phyloP scores from a whole-genome alignment of 53 echinoderm and acorn worm species.

The Pentamera pediparva region DNA sequence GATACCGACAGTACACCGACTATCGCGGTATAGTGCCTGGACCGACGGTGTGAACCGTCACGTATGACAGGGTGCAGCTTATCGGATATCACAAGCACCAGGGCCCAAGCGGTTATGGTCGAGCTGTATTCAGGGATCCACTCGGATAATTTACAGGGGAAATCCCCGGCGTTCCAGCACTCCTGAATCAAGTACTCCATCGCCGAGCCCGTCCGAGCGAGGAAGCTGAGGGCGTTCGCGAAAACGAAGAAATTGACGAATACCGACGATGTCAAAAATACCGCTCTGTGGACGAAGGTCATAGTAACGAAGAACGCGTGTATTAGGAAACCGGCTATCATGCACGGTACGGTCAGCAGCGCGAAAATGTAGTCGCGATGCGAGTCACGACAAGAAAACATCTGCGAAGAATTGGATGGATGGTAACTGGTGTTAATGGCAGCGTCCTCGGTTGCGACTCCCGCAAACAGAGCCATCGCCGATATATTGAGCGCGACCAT shows the following conservation, averaged over 20 bases:
- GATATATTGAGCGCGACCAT: too few relatives aligned
- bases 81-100: neutral
- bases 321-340: neutral
- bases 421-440: too few relatives aligned
- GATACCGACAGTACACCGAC: neutral
- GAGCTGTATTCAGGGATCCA: constrained; percentile 6
- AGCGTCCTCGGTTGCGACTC: too few relatives aligned
- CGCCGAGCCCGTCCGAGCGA: neutral
- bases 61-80: neutral
- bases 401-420: too few relatives aligned
- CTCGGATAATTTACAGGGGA: neutral
- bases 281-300: neutral
- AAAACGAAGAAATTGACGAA: neutral
- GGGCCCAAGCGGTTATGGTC: neutral
- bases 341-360: neutral
- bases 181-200: neutral
- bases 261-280: neutral
- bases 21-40: neutral
- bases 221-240: neutral
- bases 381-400: too few relatives aligned
- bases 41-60: neutral
- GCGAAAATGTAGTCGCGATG: neutral
- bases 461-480: too few relatives aligned
- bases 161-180: constrained; percentile 7
- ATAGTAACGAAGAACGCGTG: neutral